Percentiles rank a stretch among this genome's conserved stretches.
Conservation (phyloP, 2,888 invertebrate genomes). For the Epicampocera succincta region DNA sequence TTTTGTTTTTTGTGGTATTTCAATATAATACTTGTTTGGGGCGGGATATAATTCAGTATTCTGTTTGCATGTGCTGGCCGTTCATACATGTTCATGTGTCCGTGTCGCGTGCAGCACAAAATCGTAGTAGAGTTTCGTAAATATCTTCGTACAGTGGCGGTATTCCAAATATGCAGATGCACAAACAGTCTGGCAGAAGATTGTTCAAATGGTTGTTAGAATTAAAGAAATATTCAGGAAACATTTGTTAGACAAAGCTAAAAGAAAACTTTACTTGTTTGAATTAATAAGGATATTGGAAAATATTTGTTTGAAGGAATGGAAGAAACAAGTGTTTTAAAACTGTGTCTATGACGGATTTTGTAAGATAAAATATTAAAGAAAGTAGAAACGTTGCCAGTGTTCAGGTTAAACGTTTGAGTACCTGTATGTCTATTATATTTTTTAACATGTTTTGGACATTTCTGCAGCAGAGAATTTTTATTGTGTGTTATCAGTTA, state of each 20-base stretch:
- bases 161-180: conserved; percentile 13
- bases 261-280: conserved; percentile 1
- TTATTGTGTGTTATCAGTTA: too few species aligned
- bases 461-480: too few species aligned
- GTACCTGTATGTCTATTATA: too few species aligned
- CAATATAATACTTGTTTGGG: conserved; percentile 51
- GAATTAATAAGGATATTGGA: neutral
- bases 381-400: too few species aligned
- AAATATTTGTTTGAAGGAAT: neutral
- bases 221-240: conserved; percentile 41
- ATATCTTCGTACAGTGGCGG: conserved; percentile 25
- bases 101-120: neutral
- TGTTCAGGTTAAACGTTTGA: too few species aligned
- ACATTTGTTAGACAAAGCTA: conserved; percentile 19
- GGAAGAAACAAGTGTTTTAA: too few species aligned
- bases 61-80: conserved; percentile 55
- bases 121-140: neutral
- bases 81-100: neutral
- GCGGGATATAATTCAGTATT: conserved; percentile 63
- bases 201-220: conserved; percentile 38
- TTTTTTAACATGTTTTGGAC: too few species aligned
- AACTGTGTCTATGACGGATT: too few species aligned
- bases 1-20: conserved; percentile 23
- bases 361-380: too few species aligned
- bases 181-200: conserved; percentile 11